These are phyloP conservation scores for Drosophila sordidula DNA, from an alignment of 2,888 invertebrate species.

Conservation along the genomic window DNA sequence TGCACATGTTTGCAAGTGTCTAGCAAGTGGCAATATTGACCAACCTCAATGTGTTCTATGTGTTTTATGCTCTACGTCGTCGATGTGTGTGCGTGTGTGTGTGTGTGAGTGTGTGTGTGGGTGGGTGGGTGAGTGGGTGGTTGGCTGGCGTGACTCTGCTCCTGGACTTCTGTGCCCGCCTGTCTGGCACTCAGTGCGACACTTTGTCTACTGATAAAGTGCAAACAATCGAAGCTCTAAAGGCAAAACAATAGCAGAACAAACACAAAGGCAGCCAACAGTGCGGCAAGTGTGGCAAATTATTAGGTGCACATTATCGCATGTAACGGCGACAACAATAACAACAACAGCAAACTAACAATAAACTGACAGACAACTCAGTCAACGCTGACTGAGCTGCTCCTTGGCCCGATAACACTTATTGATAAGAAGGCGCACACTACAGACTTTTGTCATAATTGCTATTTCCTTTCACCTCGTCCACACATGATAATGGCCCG, in stretches of 20 bases:
- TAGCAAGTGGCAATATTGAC: slow-evolving; percentile 55
- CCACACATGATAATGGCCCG: neutral
- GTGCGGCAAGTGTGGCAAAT: slow-evolving; percentile 59
- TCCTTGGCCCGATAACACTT: slow-evolving; percentile 47
- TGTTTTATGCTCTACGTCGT: neutral
- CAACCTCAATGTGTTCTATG: slow-evolving; percentile 38
- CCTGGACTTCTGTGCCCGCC: slow-evolving; percentile 31
- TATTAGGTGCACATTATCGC: slow-evolving; percentile 60
- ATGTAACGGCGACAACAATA: slow-evolving; percentile 13
- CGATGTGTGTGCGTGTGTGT: slow-evolving; percentile 2
- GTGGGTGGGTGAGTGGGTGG: too few relatives aligned
- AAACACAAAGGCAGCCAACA: slow-evolving; percentile 47
- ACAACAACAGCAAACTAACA: slow-evolving; percentile 13
- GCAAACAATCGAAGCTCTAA: slow-evolving; percentile 47
- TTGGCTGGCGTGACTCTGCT: slow-evolving; percentile 36
- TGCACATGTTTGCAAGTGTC: slow-evolving; percentile 44
- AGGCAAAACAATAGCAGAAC: slow-evolving; percentile 48
- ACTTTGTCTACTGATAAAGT: slow-evolving; percentile 76
- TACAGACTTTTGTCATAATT: slow-evolving; percentile 12
- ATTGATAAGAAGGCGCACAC: slow-evolving; percentile 30
- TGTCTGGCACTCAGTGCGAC: slow-evolving; percentile 64
- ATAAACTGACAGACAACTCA: slow-evolving; percentile 30
- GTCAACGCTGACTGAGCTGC: slow-evolving; percentile 12
- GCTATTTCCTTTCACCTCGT: slow-evolving; percentile 7
- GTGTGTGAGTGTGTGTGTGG: slow-evolving; percentile 5